phyloP scores from a whole-genome alignment of 2,113 vertebrate species.

The Aphyosemion australe region DNA sequence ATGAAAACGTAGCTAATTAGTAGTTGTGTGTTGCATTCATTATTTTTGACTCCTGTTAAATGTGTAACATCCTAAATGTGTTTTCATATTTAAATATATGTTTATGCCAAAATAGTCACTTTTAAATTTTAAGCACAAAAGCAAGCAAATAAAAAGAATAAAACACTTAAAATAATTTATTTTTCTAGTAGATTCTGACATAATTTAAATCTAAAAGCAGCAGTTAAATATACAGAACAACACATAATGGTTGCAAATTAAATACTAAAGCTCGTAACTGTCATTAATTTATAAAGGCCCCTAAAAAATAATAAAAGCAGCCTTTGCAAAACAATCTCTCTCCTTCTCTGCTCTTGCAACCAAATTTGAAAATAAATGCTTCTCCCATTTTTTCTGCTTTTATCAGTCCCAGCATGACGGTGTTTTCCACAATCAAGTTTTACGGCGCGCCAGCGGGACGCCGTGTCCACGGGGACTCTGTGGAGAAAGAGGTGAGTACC shows the following conservation, averaged over 20 bases:
- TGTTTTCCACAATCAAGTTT: slow-evolving; percentile 80
- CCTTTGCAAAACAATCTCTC: slow-evolving; percentile 32
- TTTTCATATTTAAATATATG: too few relatives aligned
- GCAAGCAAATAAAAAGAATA: too few relatives aligned
- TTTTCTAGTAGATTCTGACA: too few relatives aligned
- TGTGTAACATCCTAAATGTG: too few relatives aligned
- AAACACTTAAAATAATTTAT: too few relatives aligned
- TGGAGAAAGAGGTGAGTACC: slow-evolving; percentile 73
- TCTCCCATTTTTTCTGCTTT: slow-evolving; percentile 48
- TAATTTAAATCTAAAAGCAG: background rate
- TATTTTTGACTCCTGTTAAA: too few relatives aligned
- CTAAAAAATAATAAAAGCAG: slow-evolving; percentile 1
- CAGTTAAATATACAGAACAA: background rate
- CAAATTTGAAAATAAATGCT: slow-evolving; percentile 53
- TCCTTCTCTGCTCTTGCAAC: slow-evolving; percentile 24
- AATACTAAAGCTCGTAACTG: background rate
- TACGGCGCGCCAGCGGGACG: slow-evolving; percentile 66
- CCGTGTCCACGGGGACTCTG: slow-evolving; percentile 58
- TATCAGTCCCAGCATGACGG: slow-evolving; percentile 71
- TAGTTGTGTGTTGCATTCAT: too few relatives aligned
- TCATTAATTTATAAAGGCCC: background rate
- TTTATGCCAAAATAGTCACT: too few relatives aligned
- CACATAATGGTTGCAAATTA: background rate
- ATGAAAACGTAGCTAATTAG: too few relatives aligned
- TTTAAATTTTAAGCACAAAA: background rate